Conservation (phyloP, 2,888 invertebrate species). For the Lasiommata megera region DNA sequence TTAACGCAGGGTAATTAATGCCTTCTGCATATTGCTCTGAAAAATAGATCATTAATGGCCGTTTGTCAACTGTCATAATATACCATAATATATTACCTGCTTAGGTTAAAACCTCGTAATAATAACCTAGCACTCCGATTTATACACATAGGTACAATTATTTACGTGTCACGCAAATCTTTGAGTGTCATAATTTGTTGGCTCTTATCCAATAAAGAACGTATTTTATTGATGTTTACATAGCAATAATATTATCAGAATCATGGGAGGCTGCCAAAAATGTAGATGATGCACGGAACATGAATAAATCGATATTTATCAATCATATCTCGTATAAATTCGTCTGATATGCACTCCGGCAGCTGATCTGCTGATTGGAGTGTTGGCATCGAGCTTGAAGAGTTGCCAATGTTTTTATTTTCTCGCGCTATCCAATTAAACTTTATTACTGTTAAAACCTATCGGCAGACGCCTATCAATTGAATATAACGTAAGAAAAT, state of each 20-base stretch:
- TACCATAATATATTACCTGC: too few species aligned
- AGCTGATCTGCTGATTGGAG: slow-evolving; percentile 33
- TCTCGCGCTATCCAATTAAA: slow-evolving; percentile 36
- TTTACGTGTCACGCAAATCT: neutral
- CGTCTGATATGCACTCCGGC: slow-evolving; percentile 30
- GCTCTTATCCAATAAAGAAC: neutral
- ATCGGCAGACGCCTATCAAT: neutral
- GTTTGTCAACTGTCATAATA: too few species aligned
- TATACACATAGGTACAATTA: too few species aligned
- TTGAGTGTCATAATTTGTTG: neutral
- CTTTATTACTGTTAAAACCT: slow-evolving; percentile 19
- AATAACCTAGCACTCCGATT: too few species aligned
- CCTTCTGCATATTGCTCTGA: too few species aligned
- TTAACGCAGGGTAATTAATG: too few species aligned
- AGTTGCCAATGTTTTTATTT: slow-evolving; percentile 37
- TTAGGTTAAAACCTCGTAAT: neutral
- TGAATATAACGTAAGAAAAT: too few species aligned
- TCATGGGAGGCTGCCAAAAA: slow-evolving; percentile 13
- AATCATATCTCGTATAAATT: slow-evolving; percentile 29
- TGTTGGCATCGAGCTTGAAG: slow-evolving; percentile 34
- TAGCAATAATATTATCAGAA: slow-evolving; percentile 17
- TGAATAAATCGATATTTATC: slow-evolving; percentile 20
- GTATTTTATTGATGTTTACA: slow-evolving; percentile 10
- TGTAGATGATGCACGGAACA: slow-evolving; percentile 14
- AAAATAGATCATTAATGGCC: too few species aligned